Evolutionary conservation across 2,113 vertebrate species (phyloP).

Genomic region (Circaetus cinerascens): DNA sequence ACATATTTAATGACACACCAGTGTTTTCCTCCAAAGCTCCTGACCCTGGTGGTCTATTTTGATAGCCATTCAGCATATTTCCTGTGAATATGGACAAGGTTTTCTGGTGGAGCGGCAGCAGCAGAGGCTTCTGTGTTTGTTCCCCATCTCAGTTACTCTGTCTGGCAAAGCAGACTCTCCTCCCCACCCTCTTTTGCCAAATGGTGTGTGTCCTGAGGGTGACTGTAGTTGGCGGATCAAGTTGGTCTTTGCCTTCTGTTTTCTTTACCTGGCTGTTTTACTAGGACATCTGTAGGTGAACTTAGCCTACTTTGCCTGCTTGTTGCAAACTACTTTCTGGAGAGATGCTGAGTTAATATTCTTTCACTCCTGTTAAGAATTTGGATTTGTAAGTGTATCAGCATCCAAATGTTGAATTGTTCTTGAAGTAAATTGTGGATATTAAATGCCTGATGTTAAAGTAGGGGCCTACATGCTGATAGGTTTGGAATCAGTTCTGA

Average conservation of each 20-base stretch:
- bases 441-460: not conserved
- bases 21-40: accelerated
- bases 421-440: not conserved
- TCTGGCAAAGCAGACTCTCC: not conserved
- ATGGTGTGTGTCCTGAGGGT: not conserved
- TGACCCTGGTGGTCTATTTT: not conserved
- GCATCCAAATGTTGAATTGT: accelerated
- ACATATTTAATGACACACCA: not conserved
- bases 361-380: not conserved
- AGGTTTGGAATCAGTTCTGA: not conserved
- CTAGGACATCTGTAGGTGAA: conserved; percentile 18
- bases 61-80: not conserved
- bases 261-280: not conserved
- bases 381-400: not conserved
- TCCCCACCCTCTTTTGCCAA: not conserved
- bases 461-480: not conserved
- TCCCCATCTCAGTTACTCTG: not conserved
- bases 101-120: not conserved
- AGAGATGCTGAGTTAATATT: not conserved
- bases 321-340: not conserved
- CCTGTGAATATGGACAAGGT: not conserved
- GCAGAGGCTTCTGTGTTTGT: not conserved
- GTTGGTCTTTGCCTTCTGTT: not conserved
- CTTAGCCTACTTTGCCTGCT: not conserved
- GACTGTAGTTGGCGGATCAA: conserved; percentile 28